A percentile compares a stretch with the other conserved stretches of the same genome.
Conservation (phyloP, 2,113 vertebrate species). For the Grus americana region DNA sequence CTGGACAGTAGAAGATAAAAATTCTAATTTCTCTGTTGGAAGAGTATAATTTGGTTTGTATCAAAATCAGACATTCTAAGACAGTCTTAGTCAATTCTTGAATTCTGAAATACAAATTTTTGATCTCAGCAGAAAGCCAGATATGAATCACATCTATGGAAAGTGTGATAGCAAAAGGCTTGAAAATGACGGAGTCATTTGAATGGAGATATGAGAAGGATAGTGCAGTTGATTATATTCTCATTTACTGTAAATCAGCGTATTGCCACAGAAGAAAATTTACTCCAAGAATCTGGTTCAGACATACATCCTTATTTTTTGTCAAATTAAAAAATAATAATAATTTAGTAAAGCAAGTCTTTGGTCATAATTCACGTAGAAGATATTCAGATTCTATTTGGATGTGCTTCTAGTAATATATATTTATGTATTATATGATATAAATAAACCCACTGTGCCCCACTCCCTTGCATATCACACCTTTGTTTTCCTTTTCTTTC, state of each 20-base stretch:
- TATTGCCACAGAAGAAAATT: neutral
- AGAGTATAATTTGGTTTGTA: neutral
- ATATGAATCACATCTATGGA: neutral
- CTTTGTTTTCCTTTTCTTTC: neutral
- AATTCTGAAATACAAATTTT: neutral
- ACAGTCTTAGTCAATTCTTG: neutral
- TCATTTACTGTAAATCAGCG: neutral
- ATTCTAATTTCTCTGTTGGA: neutral
- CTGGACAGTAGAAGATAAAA: neutral
- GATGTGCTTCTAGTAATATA: neutral
- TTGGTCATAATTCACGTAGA: neutral
- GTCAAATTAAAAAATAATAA: neutral
- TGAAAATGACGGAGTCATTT: neutral
- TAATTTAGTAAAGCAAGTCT: neutral
- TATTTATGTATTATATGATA: neutral
- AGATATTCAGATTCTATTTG: neutral
- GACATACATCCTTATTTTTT: neutral
- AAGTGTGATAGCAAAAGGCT: neutral
- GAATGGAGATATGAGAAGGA: neutral
- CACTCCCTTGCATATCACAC: neutral
- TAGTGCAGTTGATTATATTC: neutral
- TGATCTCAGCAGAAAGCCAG: neutral
- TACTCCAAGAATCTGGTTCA: neutral
- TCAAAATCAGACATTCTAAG: neutral
- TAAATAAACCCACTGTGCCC: neutral